phyloP scores from a whole-genome alignment of 2,797 vertebrate species.

The Malacoraja senta region DNA sequence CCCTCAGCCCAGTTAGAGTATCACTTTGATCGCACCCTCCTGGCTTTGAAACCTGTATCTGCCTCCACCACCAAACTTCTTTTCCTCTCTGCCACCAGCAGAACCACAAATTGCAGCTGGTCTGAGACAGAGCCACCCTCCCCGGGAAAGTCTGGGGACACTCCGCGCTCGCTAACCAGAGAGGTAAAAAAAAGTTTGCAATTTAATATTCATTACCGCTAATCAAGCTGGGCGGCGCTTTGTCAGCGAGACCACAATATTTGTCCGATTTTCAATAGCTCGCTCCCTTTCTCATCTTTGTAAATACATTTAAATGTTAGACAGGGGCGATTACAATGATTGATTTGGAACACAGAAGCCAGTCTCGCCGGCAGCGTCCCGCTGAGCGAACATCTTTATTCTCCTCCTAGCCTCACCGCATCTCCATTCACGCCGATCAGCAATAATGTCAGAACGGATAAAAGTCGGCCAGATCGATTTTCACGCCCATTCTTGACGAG shows the following conservation, averaged over 20 bases:
- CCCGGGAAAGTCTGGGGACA: neutral
- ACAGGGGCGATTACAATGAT: neutral
- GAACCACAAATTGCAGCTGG: too few relatives aligned
- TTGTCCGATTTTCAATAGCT: neutral
- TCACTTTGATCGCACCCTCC: too few relatives aligned
- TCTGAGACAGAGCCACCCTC: neutral
- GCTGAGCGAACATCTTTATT: constrained; percentile 88
- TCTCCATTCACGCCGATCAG: constrained; percentile 70
- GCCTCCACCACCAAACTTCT: too few relatives aligned
- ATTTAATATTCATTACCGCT: neutral
- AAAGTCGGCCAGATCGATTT: constrained; percentile 92
- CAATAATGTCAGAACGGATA: constrained; percentile 75
- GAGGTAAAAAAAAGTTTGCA: neutral
- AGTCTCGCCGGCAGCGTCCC: neutral
- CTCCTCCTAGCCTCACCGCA: constrained; percentile 70
- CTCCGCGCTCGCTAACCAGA: neutral
- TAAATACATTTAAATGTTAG: constrained; percentile 22
- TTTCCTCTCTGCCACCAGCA: neutral
- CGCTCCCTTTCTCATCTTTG: neutral
- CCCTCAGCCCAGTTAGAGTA: neutral
- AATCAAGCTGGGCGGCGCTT: neutral
- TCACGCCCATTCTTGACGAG: constrained; percentile 65
- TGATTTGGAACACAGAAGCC: too few relatives aligned
- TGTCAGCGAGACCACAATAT: neutral
- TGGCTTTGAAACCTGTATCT: too few relatives aligned